A percentile compares a stretch with the other conserved stretches of the same genome.
Conservation (phyloP, 2,113 vertebrate genomes). For the Condylura cristata region DNA sequence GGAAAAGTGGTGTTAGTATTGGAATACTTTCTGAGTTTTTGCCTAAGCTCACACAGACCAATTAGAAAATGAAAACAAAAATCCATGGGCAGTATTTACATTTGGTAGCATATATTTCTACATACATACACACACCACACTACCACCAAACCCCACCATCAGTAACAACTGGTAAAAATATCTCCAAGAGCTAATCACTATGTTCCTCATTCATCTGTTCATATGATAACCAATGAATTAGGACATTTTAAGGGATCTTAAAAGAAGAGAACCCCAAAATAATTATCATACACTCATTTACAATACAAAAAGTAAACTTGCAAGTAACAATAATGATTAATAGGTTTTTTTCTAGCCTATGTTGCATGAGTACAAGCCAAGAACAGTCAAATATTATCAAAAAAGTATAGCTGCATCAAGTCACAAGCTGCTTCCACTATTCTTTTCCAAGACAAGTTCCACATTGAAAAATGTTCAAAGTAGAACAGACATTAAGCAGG, state of each 20-base stretch:
- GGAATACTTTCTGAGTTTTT: neutral
- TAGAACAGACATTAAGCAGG: neutral
- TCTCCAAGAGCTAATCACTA: neutral
- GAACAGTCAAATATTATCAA: neutral
- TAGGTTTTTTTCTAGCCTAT: neutral
- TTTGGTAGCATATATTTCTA: neutral
- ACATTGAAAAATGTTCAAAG: neutral
- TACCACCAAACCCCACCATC: no score
- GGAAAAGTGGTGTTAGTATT: neutral
- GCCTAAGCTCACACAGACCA: neutral
- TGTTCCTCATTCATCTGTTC: neutral
- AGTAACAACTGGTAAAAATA: neutral
- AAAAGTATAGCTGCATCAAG: neutral
- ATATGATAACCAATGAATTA: neutral
- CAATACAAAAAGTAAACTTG: neutral
- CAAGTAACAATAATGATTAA: neutral
- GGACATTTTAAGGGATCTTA: accelerated
- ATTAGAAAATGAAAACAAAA: neutral
- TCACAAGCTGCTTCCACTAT: neutral
- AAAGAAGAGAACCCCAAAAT: neutral
- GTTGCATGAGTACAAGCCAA: neutral
- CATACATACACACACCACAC: neutral
- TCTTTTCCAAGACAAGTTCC: neutral
- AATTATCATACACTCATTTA: neutral
- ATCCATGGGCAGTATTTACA: neutral